Evolutionary conservation across 2,113 vertebrate species (phyloP).

Genomic region (Oreamnos americanus): DNA sequence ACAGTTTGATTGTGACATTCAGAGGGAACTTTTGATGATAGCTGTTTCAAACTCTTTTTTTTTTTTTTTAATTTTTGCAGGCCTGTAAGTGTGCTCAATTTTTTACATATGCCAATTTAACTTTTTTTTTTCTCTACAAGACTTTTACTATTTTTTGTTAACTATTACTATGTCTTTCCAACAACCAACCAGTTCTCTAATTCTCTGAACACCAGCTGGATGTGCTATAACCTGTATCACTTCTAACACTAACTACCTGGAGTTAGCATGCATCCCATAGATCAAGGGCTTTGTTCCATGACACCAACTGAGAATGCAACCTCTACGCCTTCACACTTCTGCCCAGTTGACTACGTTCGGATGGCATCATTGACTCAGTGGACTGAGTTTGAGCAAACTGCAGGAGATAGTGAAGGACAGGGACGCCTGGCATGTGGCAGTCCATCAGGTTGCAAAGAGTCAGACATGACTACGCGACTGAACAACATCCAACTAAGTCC

Average conservation of each 20-base stretch:
- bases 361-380: neutral
- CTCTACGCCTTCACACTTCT: neutral
- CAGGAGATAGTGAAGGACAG: neutral
- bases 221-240: neutral
- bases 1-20: neutral
- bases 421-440: neutral
- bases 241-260: neutral
- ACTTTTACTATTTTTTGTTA: neutral
- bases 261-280: neutral
- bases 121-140: neutral
- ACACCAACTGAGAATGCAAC: neutral
- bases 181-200: neutral
- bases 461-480: neutral
- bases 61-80: neutral
- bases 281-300: neutral
- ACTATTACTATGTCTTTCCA: neutral
- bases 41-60: neutral
- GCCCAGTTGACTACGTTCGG: neutral
- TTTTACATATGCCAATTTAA: neutral
- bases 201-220: neutral
- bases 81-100: neutral
- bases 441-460: neutral
- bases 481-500: neutral
- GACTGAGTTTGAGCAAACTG: neutral
- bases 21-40: neutral